A percentile compares a stretch with the other conserved stretches of the same genome.
Conservation (phyloP, 1,140 invertebrate species). For the Heliconius eleuchia region DNA sequence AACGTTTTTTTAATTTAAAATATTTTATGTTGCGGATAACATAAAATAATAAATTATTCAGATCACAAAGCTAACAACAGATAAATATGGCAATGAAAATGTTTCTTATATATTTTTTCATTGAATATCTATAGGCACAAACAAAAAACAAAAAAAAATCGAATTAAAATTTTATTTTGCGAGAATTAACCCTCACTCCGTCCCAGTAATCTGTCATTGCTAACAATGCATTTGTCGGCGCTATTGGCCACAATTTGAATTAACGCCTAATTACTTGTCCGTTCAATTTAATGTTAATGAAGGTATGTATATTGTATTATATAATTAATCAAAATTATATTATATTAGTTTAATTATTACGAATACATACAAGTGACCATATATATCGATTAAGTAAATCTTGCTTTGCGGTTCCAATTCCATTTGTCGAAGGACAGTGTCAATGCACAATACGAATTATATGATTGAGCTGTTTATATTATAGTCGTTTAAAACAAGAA, state of each 20-base stretch:
- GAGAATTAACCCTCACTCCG: conserved; percentile 39
- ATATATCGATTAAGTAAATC: conserved; percentile 3
- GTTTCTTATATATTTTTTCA: not conserved
- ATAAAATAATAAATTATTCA: too few species aligned
- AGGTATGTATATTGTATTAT: not conserved
- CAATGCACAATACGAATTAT: too few species aligned
- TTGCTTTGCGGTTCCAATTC: not conserved
- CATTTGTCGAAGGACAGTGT: not conserved
- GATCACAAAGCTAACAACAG: too few species aligned
- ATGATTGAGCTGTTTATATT: too few species aligned
- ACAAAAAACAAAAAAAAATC: not conserved
- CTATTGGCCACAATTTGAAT: conserved; percentile 65
- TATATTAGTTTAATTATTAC: conserved; percentile 7
- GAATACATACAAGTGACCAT: not conserved
- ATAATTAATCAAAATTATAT: conserved; percentile 15
- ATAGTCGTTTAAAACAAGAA: too few species aligned
- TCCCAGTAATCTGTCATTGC: conserved; percentile 62
- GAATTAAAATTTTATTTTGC: conserved; percentile 1
- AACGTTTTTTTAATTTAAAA: not conserved
- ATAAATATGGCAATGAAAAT: too few species aligned
- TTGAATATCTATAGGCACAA: not conserved
- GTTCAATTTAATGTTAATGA: conserved; percentile 39
- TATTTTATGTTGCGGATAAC: not conserved
- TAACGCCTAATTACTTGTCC: conserved; percentile 57
- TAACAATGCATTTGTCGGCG: conserved; percentile 71